These are phyloP conservation scores for Terebella lapidaria DNA, from an alignment of 2,888 invertebrate genomes.

Conservation along the genomic window DNA sequence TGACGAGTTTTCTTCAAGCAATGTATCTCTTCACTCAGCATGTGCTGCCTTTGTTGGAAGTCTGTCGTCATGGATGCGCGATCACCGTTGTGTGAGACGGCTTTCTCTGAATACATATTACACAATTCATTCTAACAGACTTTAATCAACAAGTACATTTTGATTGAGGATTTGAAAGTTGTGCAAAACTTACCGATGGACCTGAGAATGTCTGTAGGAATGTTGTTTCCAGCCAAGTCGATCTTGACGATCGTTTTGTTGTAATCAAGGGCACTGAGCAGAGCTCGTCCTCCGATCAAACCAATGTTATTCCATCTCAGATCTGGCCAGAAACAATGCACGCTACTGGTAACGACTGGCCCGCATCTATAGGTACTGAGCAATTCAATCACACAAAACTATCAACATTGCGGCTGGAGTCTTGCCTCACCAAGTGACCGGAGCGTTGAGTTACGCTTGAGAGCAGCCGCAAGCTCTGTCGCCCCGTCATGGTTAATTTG, in stretches of 20 bases:
- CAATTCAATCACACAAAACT: too few relatives aligned
- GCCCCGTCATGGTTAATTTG: slow-evolving; percentile 51
- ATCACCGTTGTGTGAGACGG: slow-evolving; percentile 47
- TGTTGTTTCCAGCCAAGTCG: slow-evolving; percentile 51
- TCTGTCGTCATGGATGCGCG: slow-evolving; percentile 37
- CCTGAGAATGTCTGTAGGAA: slow-evolving; percentile 49
- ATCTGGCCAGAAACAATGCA: slow-evolving; percentile 34
- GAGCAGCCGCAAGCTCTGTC: slow-evolving; percentile 39
- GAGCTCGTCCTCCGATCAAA: slow-evolving; percentile 47
- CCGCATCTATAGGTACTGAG: neutral
- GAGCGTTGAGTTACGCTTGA: slow-evolving; percentile 42
- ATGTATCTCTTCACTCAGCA: slow-evolving; percentile 44
- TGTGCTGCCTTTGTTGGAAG: slow-evolving; percentile 36
- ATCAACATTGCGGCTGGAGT: too few relatives aligned
- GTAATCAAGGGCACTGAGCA: slow-evolving; percentile 44
- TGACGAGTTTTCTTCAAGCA: slow-evolving; percentile 29
- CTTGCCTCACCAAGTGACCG: slow-evolving; percentile 3
- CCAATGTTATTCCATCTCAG: slow-evolving; percentile 53
- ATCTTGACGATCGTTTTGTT: slow-evolving; percentile 47
- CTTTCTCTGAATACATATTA: too few relatives aligned
- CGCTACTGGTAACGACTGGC: neutral
- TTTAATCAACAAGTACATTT: neutral
- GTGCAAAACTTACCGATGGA: slow-evolving; percentile 40
- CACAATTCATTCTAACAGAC: neutral
- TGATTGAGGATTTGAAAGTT: neutral